Evolutionary conservation across 53 echinoderm and acorn worm genomes (phyloP).

Genomic region (Glandiceps talaboti): DNA sequence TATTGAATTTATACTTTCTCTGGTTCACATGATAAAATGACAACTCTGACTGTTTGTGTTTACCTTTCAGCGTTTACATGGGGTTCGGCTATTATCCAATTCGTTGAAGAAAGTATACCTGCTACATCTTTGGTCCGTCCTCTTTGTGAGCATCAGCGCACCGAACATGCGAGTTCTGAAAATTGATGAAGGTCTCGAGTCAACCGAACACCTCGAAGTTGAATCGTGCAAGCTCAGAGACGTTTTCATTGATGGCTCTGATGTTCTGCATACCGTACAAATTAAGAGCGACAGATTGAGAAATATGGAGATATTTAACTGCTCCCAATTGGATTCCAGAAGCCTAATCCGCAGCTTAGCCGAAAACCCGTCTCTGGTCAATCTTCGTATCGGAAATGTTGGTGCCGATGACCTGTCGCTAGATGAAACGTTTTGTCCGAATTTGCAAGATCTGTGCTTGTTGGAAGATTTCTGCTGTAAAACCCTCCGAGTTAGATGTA

Average conservation of each 20-base stretch:
- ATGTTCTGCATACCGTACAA: conserved; percentile 48
- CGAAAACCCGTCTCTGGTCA: conserved; percentile 54
- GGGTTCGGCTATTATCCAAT: conserved; percentile 55
- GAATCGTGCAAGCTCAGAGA: conserved; percentile 46
- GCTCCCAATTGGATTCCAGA: conserved; percentile 42
- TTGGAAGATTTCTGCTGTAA: conserved; percentile 62
- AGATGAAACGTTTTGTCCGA: conserved; percentile 49
- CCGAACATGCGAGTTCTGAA: conserved; percentile 59
- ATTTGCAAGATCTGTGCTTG: conserved; percentile 46
- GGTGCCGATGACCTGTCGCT: conserved; percentile 47
- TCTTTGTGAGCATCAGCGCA: conserved; percentile 78
- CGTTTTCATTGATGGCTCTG: conserved; percentile 60
- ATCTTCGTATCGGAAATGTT: conserved; percentile 49
- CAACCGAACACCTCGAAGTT: conserved; percentile 76
- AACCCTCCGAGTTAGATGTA: conserved; percentile 52
- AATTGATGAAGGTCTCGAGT: conserved; percentile 74
- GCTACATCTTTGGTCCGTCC: conserved; percentile 78
- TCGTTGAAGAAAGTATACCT: conserved; percentile 67
- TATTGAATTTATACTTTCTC: neutral
- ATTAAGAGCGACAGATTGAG: conserved; percentile 55
- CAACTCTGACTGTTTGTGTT: too few relatives aligned
- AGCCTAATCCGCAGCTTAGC: conserved; percentile 49
- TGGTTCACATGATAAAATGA: neutral
- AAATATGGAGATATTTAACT: conserved; percentile 64
- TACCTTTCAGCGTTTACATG: conserved; percentile 59